phyloP scores from a whole-genome alignment of 1,140 invertebrate species.

The Sminthurides bifidus region DNA sequence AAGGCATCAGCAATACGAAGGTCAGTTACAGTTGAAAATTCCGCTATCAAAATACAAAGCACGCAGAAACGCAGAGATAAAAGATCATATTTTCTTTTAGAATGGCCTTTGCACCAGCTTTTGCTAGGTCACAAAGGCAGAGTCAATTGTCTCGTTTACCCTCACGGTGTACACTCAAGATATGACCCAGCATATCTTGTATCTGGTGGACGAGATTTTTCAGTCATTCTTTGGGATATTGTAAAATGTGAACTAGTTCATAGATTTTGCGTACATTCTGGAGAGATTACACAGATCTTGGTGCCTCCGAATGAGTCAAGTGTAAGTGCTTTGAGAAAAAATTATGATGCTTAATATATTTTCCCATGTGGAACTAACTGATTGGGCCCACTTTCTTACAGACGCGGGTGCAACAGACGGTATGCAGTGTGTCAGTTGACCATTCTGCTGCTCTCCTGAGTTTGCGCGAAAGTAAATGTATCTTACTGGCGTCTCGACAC shows the following conservation, averaged over 20 bases:
- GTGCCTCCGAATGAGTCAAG: constrained; percentile 23
- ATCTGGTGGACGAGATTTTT: constrained; percentile 94
- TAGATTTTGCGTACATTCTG: constrained; percentile 89
- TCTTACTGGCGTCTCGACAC: constrained; percentile 84
- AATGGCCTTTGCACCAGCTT: constrained; percentile 80
- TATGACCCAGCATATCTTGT: constrained; percentile 86
- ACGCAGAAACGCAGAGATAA: neutral
- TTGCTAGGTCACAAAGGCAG: constrained; percentile 80
- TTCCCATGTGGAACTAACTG: too few species aligned
- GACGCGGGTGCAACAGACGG: constrained; percentile 82
- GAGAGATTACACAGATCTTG: constrained; percentile 24
- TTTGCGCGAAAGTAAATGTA: constrained; percentile 84
- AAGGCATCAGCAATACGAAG: constrained; percentile 73
- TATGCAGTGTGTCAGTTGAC: constrained; percentile 94
- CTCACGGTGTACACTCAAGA: constrained; percentile 77
- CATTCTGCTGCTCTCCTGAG: constrained; percentile 91
- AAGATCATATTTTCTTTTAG: constrained; percentile 39
- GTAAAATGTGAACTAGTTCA: constrained; percentile 79
- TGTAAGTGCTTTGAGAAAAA: constrained; percentile 26
- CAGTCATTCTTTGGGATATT: constrained; percentile 94
- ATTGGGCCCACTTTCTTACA: constrained; percentile 45
- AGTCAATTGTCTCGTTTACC: constrained; percentile 91
- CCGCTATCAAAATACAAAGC: neutral
- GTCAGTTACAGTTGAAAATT: constrained; percentile 38
- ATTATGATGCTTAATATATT: too few species aligned